phyloP scores from a whole-genome alignment of 2,113 vertebrate genomes.

The Hippocampus zosterae region DNA sequence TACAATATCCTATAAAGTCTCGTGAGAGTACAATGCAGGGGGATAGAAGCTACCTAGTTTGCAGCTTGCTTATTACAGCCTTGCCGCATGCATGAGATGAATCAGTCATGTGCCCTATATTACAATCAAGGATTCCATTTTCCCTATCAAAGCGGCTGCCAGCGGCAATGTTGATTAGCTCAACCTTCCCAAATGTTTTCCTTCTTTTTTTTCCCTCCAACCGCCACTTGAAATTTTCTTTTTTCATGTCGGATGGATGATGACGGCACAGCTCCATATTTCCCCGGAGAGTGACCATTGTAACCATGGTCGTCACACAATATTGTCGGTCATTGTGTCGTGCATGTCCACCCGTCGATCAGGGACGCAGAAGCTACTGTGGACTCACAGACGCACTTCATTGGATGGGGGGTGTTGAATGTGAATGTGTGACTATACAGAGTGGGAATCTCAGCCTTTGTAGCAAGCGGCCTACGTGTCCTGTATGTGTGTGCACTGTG shows the following conservation, averaged over 20 bases:
- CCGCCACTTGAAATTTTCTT: constrained; percentile 83
- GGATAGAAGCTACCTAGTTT: constrained; percentile 26
- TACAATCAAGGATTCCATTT: constrained; percentile 73
- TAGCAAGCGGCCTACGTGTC: constrained; percentile 28
- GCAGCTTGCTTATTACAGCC: constrained; percentile 18
- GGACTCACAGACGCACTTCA: constrained; percentile 31
- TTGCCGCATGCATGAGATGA: constrained; percentile 26
- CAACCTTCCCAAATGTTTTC: constrained; percentile 72
- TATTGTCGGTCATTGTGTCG: constrained; percentile 76
- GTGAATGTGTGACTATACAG: constrained; percentile 33
- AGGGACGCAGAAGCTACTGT: constrained; percentile 50
- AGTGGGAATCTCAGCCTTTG: constrained; percentile 35
- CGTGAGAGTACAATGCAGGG: constrained; percentile 12
- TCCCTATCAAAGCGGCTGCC: constrained; percentile 81
- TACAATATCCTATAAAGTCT: background rate
- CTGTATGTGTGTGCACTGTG: constrained; percentile 27
- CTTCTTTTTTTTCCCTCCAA: constrained; percentile 58
- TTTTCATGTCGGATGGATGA: constrained; percentile 79
- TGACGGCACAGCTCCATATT: constrained; percentile 59
- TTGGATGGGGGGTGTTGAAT: constrained; percentile 22
- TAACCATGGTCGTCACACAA: constrained; percentile 78
- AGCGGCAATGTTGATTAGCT: constrained; percentile 70
- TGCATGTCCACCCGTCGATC: constrained; percentile 83
- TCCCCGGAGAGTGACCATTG: constrained; percentile 80
- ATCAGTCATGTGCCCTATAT: constrained; percentile 42